Base-by-base conservation (phyloP, 1,140 invertebrate species). In the Pachyrhynchus sulphureomaculatus region DNA sequence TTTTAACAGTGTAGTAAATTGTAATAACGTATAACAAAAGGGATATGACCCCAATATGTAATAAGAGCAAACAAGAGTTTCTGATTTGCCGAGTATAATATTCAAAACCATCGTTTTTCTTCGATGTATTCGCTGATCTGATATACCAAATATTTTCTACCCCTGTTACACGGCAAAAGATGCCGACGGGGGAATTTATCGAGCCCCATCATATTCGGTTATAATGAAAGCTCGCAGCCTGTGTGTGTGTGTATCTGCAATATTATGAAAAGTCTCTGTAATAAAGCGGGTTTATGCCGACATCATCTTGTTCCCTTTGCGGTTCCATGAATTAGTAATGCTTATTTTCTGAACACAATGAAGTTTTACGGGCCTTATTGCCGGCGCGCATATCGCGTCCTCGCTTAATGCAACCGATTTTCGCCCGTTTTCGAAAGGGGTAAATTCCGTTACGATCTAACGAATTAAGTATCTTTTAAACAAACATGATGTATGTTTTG, bases 341-440 rank as follows among this genome's bases (percentile, higher is more conserved):
- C 36, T 54, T 54, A 54, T 54, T 54, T 54, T 54, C 51, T 36
- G 51, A 54, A 54, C 37, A 54, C 51, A 54, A 54, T 54, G 51
- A 54, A 54, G 51, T 54, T 54, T 54, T 54, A 54, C 51, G 51
- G 33, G 51, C 51, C 51, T 54, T 37, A 52, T 52, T 52, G 49
- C 33, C 23, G 49, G 18, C 23, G 33, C 49, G 32, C 49, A 52
- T 39, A 52, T 52, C 49, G 36, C 36, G 49, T 33, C n/a, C n/a
- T n/a, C 12, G 33, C 49, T 23, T 52, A 52, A 52, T 52, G 49
- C 34, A 23, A 33, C 34, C n/a, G 34, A 33, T 12, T 52, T 52
- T 33, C 12, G 33, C 49, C n/a, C n/a, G n/a, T 52, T 36, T 37
- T 52, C 37, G 33, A 52, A 52, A 52, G 33, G 49, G 33, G 49